phyloP scores from a whole-genome alignment of 2,888 invertebrate genomes.

The Sinhomidia bicolor region DNA sequence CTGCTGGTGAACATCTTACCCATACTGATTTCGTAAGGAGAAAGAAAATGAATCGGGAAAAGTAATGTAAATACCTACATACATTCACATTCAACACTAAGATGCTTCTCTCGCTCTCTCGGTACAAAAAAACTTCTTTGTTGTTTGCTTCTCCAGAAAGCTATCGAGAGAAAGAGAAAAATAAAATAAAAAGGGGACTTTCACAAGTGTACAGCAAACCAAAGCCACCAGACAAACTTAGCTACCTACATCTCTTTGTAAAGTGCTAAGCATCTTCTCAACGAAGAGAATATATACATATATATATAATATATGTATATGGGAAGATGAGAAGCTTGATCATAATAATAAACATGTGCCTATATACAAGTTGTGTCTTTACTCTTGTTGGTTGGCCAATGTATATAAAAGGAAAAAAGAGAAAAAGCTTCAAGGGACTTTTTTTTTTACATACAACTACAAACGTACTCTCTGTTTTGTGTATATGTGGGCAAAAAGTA shows the following conservation, averaged over 20 bases:
- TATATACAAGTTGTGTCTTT: too few species aligned
- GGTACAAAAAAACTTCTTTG: slow-evolving; percentile 4
- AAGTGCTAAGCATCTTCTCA: not conserved
- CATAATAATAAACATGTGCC: not conserved
- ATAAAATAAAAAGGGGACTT: too few species aligned
- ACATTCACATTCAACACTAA: not conserved
- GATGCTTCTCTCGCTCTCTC: not conserved
- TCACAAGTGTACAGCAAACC: not conserved
- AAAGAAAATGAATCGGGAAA: slow-evolving; percentile 13
- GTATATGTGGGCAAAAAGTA: not conserved
- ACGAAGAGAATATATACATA: not conserved
- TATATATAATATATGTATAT: too few species aligned
- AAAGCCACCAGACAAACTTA: not conserved
- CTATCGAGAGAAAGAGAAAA: slow-evolving; percentile 11
- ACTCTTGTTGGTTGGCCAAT: not conserved
- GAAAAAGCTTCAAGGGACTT: not conserved
- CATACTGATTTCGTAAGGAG: not conserved
- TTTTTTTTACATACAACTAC: not conserved
- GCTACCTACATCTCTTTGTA: not conserved
- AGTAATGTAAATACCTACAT: too few species aligned
- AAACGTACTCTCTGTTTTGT: not conserved
- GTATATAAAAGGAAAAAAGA: not conserved
- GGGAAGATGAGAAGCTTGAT: slow-evolving; percentile 1
- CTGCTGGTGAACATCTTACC: too few species aligned
- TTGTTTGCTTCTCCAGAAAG: slow-evolving; percentile 28